Base-by-base conservation (phyloP, 2,888 invertebrate species). In the Diaperis boleti region DNA sequence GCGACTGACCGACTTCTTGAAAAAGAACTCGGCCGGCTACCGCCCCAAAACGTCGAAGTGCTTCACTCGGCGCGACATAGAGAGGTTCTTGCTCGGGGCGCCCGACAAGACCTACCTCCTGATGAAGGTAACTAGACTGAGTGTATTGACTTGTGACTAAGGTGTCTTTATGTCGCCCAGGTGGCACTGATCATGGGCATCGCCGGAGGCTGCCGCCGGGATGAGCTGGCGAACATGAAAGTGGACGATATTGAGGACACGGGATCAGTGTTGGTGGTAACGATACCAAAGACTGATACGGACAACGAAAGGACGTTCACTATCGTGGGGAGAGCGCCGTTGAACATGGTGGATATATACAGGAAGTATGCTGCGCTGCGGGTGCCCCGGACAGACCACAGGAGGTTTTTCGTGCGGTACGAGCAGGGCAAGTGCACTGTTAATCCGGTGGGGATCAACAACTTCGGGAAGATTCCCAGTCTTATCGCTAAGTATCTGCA, bases 191-290 rank as follows among this genome's bases (percentile, higher is more conserved):
- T 50, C 1, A 17, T 50, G 35, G 50, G 35, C 6, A 17, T 50
- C 4, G 7, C 18, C 3, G 50, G 50, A 1, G 50, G 14, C 2
- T 50, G 50, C n/a, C 50, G 35, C 2, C 6, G 18, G 1, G 10
- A 35, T n/a, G 50, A 50, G 13, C n/a, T 50, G 13, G n/a, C 35
- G 11, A 56, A 13, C 8, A 14, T 60, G 29, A 55, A 8, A n/a
- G 4, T 57, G 1, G 26, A 60, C 29, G 60, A 60, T 31, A 56
- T 60, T 11, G 54, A 60, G 29, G 54, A 55, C 22, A 14, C 14
- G 1, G 55, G 54, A 3, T 4, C 11, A 7, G 8, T 29, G n/a
- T 26, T 60, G 4, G 11, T 41, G 2, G 39, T 54, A 2, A 57
- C 42, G 6, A 42, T 60, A 11, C 26, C 29, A 7, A 5, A 41